Evolutionary conservation across 2,888 invertebrate species (phyloP).

Genomic region (Oxystoma pomonae): DNA sequence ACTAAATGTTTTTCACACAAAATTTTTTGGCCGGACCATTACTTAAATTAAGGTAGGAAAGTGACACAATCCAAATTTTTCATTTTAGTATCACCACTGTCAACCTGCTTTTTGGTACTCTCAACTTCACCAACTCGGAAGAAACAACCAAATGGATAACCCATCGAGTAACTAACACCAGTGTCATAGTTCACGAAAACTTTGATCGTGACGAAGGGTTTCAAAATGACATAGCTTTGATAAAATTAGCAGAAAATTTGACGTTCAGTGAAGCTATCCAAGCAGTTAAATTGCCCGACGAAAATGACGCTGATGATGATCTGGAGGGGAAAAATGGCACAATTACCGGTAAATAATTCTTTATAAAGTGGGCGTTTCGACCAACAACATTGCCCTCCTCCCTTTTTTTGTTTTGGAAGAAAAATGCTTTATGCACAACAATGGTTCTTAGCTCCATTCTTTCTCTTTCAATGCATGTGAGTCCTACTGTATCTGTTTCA

Average conservation of each 20-base stretch:
- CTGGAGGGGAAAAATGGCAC: not conserved
- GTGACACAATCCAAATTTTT: too few relatives aligned
- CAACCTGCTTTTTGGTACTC: not conserved
- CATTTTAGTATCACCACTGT: not conserved
- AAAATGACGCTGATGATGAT: not conserved
- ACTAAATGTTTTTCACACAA: too few relatives aligned
- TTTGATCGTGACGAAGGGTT: not conserved
- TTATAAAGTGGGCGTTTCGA: too few relatives aligned
- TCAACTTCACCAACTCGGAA: not conserved
- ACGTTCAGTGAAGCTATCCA: not conserved
- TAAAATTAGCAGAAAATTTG: not conserved
- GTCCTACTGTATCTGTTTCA: too few relatives aligned
- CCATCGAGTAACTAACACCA: not conserved
- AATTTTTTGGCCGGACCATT: too few relatives aligned
- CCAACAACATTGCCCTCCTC: too few relatives aligned
- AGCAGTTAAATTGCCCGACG: not conserved
- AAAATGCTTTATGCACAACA: too few relatives aligned
- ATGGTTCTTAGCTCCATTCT: too few relatives aligned
- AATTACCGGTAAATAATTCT: not conserved
- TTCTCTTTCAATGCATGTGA: too few relatives aligned
- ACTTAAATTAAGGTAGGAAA: too few relatives aligned
- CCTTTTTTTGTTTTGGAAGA: too few relatives aligned
- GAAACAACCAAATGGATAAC: not conserved
- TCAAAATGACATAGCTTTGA: not conserved
- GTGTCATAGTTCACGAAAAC: not conserved